These are phyloP conservation scores for Glareola pratincola DNA, from an alignment of 2,113 vertebrate genomes.

Conservation along the genomic window DNA sequence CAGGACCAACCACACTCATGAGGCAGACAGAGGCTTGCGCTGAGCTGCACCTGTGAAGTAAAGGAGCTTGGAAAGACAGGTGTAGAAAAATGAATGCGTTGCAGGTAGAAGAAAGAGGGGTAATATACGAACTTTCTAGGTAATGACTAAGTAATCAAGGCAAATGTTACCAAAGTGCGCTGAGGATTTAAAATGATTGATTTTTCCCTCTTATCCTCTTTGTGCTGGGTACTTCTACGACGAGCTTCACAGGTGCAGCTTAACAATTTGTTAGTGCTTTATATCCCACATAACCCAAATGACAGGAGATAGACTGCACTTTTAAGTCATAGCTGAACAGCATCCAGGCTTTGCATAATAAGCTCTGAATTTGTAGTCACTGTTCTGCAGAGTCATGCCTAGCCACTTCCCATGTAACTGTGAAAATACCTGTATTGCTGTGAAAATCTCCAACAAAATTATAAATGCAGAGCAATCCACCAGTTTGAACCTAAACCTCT, in stretches of 20 bases:
- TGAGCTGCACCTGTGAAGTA: background rate
- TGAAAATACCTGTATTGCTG: background rate
- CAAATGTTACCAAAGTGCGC: background rate
- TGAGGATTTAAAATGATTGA: background rate
- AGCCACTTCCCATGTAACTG: background rate
- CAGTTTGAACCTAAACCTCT: background rate
- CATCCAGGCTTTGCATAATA: background rate
- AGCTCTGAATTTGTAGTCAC: background rate
- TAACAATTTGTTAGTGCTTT: background rate
- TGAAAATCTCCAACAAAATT: background rate
- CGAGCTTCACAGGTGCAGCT: background rate
- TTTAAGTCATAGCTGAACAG: background rate
- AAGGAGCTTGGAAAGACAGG: background rate
- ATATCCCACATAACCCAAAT: background rate
- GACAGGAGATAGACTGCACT: background rate
- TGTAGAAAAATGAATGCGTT: background rate
- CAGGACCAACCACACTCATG: rapidly evolving
- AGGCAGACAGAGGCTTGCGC: background rate
- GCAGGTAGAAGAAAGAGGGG: background rate
- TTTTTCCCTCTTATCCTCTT: background rate
- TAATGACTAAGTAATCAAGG: background rate
- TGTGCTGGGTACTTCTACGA: background rate
- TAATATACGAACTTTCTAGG: background rate
- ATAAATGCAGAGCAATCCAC: background rate
- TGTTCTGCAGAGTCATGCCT: background rate